Evolutionary conservation across 2,888 invertebrate genomes (phyloP).

Genomic region (Phyllotreta striolata): DNA sequence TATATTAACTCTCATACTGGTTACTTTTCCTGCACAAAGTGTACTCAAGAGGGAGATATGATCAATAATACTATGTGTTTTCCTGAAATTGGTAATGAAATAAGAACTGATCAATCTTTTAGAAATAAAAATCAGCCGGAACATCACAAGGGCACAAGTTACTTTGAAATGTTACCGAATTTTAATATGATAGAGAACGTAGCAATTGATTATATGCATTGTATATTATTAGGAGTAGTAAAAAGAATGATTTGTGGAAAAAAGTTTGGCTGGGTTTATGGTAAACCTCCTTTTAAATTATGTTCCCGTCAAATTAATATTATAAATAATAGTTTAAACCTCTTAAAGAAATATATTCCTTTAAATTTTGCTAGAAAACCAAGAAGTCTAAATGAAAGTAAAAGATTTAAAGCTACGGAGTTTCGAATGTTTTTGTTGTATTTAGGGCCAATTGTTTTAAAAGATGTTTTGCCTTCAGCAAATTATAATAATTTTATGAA

Average conservation of each 20-base stretch:
- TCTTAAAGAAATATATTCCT: conserved; percentile 16
- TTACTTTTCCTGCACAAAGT: no score
- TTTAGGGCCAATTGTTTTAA: conserved; percentile 43
- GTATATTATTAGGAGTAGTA: conserved; percentile 12
- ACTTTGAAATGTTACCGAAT: conserved; percentile 16
- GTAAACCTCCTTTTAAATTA: conserved; percentile 28
- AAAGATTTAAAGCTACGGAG: conserved; percentile 25
- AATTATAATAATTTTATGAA: conserved; percentile 40
- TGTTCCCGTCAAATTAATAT: conserved; percentile 6
- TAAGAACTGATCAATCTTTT: no score
- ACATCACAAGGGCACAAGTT: conserved; percentile 17
- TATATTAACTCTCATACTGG: no score
- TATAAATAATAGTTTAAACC: background rate
- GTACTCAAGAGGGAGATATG: no score
- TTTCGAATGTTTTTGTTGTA: conserved; percentile 19
- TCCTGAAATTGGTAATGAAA: no score
- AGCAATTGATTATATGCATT: conserved; percentile 16
- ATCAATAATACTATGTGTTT: no score
- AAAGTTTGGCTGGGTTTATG: conserved; percentile 24
- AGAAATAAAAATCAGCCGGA: conserved; percentile 6
- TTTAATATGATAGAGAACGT: conserved; percentile 20
- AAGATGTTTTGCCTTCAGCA: conserved; percentile 36
- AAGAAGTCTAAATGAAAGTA: conserved; percentile 10
- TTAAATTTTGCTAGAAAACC: conserved; percentile 21
- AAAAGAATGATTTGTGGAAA: conserved; percentile 14